Evolutionary conservation across 2,888 invertebrate genomes (phyloP).

Genomic region (Chrysolina americana): DNA sequence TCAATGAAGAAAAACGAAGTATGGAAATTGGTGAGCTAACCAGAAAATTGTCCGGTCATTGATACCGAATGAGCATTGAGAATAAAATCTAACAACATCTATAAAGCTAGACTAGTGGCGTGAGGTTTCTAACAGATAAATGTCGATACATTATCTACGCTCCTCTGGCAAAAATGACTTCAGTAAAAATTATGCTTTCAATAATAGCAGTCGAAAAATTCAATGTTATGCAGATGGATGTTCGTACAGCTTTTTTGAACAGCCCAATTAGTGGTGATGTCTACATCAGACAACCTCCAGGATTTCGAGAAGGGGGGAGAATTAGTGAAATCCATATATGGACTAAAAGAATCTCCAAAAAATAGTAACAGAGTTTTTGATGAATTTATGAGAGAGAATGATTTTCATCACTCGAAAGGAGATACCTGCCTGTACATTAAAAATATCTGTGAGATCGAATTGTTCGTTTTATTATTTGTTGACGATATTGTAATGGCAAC

Average conservation of each 20-base stretch:
- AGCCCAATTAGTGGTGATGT: neutral
- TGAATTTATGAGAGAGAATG: constrained; percentile 12
- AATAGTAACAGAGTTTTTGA: constrained; percentile 7
- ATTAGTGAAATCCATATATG: neutral
- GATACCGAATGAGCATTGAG: neutral
- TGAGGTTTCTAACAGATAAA: neutral
- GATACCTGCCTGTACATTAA: neutral
- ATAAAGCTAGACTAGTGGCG: neutral
- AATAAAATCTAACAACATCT: neutral
- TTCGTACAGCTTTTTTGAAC: too few species aligned
- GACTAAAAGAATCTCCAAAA: constrained; percentile 13
- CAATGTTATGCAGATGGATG: too few species aligned
- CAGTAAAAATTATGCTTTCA: neutral
- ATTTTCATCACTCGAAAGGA: constrained; percentile 7
- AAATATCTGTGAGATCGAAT: neutral
- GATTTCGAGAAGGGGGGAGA: neutral
- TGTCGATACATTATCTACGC: neutral
- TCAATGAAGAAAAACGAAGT: neutral
- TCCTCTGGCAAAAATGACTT: neutral
- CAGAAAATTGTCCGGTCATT: neutral
- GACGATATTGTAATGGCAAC: neutral
- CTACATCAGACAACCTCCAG: neutral
- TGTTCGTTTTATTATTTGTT: neutral
- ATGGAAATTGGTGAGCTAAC: neutral
- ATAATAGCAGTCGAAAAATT: too few species aligned